Evolutionary conservation across 1,140 invertebrate species (phyloP).

Genomic region (Platyscapa corneri): DNA sequence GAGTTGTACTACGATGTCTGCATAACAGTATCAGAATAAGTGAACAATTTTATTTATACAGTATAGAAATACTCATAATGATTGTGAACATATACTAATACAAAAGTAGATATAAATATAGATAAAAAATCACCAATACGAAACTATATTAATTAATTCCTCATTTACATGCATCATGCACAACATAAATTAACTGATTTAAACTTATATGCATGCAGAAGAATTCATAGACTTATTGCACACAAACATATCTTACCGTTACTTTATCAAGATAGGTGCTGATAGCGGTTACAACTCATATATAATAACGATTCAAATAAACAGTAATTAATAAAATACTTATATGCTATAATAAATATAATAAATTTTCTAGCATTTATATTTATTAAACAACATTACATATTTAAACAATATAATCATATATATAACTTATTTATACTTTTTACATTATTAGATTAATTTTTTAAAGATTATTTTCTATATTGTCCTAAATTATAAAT

Average conservation of each 20-base stretch:
- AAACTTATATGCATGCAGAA: not conserved
- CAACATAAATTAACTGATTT: conserved; percentile 68
- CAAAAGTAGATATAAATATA: not conserved
- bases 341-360: too few species aligned
- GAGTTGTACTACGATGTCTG: conserved; percentile 51
- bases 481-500: too few species aligned
- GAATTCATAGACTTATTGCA: too few species aligned
- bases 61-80: not conserved
- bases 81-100: not conserved
- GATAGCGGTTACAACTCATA: not conserved
- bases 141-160: not conserved
- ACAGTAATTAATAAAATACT: not conserved
- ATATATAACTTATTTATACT: too few species aligned
- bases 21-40: conserved; percentile 58
- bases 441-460: too few species aligned
- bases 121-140: not conserved
- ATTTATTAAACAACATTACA: too few species aligned
- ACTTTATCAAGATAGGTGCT: conserved; percentile 45
- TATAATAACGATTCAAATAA: not conserved
- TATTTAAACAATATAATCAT: too few species aligned
- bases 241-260: not conserved
- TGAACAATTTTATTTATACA: conserved; percentile 69
- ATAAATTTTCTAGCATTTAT: too few species aligned
- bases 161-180: conserved; percentile 60
- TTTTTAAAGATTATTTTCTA: too few species aligned